phyloP scores from a whole-genome alignment of 2,113 vertebrate genomes.

The Dicrurus megarhynchus region DNA sequence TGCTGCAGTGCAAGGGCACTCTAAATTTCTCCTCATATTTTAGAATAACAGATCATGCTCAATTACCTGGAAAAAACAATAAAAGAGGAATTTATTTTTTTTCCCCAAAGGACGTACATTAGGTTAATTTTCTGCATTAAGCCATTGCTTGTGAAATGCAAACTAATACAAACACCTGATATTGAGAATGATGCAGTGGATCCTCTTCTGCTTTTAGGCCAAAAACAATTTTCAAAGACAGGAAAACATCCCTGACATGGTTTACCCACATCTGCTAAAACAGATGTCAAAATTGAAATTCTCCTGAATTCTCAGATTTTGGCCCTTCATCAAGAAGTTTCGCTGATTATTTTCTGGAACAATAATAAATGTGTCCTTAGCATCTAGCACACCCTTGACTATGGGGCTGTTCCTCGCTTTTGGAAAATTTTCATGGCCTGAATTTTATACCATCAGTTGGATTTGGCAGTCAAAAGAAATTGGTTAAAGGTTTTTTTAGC shows the following conservation, averaged over 20 bases:
- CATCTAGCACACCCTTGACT: background rate
- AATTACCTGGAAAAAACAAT: background rate
- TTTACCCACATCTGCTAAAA: background rate
- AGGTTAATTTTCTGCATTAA: background rate
- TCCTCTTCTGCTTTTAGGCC: background rate
- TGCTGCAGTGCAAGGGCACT: background rate
- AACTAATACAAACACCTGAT: background rate
- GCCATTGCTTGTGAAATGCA: background rate
- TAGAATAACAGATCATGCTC: background rate
- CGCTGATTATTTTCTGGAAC: background rate
- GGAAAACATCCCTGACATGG: background rate
- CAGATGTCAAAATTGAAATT: background rate
- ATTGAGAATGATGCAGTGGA: background rate
- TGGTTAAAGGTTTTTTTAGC: background rate
- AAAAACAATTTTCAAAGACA: background rate
- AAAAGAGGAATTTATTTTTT: background rate
- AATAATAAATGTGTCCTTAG: background rate
- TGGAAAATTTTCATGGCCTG: background rate
- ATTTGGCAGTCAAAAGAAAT: background rate
- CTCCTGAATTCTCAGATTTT: background rate
- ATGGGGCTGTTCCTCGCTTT: accelerated
- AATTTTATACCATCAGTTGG: background rate
- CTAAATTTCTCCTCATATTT: background rate
- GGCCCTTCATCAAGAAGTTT: background rate
- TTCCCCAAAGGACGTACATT: accelerated